Evolutionary conservation across 2,888 invertebrate genomes (phyloP).

Genomic region (Eristalinus aeneus): DNA sequence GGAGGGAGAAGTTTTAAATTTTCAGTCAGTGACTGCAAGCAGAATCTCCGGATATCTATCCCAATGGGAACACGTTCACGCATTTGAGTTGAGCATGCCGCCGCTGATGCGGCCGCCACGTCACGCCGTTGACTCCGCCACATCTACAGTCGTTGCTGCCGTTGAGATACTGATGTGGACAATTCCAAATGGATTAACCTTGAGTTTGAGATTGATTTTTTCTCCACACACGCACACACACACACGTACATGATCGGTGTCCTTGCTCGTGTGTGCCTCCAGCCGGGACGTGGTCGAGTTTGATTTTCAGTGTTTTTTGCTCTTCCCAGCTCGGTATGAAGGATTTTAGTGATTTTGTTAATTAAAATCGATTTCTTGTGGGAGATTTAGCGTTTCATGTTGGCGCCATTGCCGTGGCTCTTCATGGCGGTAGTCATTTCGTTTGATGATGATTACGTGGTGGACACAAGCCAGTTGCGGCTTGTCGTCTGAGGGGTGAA

Average conservation of each 20-base stretch:
- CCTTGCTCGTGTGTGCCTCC: neutral
- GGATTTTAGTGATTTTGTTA: constrained; percentile 20
- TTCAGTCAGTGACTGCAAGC: constrained; percentile 14
- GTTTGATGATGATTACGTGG: neutral
- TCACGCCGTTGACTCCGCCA: neutral
- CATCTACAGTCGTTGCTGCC: neutral
- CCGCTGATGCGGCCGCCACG: neutral
- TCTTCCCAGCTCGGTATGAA: neutral
- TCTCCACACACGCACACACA: neutral
- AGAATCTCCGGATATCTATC: neutral
- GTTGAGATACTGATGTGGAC: constrained; percentile 31
- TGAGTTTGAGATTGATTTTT: constrained; percentile 53
- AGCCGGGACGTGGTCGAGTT: neutral
- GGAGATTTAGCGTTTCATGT: constrained; percentile 7
- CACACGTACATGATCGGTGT: neutral
- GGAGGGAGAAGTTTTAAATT: constrained; percentile 50
- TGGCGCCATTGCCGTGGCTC: constrained; percentile 19
- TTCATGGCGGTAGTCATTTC: neutral
- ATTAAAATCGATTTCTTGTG: constrained; percentile 57
- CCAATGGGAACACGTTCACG: constrained; percentile 30
- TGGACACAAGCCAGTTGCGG: too few species aligned
- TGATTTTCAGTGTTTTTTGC: constrained; percentile 4
- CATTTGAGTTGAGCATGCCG: constrained; percentile 19
- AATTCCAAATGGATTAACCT: constrained; percentile 59
- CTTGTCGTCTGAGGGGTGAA: neutral